Evolutionary conservation across 2,888 invertebrate genomes (phyloP).

Genomic region (Acleris laterana): DNA sequence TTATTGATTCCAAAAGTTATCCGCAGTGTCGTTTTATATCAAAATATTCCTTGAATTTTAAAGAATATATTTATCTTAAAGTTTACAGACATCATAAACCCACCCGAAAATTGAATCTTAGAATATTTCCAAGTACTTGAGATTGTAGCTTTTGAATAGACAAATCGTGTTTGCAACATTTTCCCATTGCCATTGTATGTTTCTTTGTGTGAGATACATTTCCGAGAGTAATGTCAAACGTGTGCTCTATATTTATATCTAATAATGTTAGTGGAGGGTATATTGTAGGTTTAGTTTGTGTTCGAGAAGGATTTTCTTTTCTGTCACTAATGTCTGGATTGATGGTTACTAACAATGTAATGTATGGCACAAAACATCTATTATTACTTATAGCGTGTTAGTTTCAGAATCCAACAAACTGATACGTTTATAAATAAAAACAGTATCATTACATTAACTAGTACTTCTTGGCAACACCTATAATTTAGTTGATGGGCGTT

Average conservation of each 20-base stretch:
- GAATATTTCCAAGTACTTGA: neutral
- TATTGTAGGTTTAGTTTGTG: conserved; percentile 43
- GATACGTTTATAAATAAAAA: too few species aligned
- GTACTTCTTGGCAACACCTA: too few species aligned
- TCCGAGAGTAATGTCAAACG: neutral
- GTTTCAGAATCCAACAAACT: neutral
- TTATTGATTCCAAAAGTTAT: too few species aligned
- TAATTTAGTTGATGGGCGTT: too few species aligned
- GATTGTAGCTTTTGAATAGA: neutral
- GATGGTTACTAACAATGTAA: conserved; percentile 10
- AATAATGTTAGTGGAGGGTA: conserved; percentile 47
- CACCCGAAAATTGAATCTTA: neutral
- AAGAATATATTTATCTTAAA: neutral
- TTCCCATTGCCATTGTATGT: neutral
- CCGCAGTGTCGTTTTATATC: too few species aligned
- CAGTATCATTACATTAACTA: too few species aligned
- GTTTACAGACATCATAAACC: neutral
- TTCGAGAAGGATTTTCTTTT: conserved; percentile 41
- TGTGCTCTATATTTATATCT: neutral
- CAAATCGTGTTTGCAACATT: neutral
- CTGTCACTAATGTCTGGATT: conserved; percentile 9
- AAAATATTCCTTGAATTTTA: too few species aligned
- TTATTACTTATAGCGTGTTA: conserved; percentile 1
- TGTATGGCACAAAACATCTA: conserved; percentile 1
- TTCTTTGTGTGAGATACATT: neutral